Evolutionary conservation across 1,140 invertebrate genomes (phyloP).

Genomic region (Euwallacea fornicatus): DNA sequence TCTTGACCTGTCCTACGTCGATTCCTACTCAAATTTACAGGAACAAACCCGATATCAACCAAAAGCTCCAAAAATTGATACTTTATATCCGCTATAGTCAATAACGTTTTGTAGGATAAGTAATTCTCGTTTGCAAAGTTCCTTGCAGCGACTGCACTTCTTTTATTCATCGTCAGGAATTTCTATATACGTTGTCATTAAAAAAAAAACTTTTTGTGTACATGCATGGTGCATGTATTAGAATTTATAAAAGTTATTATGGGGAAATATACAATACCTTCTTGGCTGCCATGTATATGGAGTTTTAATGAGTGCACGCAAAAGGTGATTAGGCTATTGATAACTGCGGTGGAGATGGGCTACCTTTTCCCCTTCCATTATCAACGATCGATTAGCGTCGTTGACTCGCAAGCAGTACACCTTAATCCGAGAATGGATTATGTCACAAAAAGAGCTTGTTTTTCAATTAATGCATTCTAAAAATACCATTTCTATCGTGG

Average conservation of each 20-base stretch:
- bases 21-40: slow-evolving; percentile 58
- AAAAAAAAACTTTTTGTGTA: neutral
- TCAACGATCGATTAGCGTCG: no score
- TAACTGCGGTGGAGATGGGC: no score
- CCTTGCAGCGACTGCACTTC: slow-evolving; percentile 63
- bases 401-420: no score
- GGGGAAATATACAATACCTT: neutral
- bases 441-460: no score
- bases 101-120: slow-evolving; percentile 71
- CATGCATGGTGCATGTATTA: neutral
- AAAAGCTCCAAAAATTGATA: slow-evolving; percentile 81
- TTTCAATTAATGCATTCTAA: no score
- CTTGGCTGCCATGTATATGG: no score
- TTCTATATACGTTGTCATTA: no score
- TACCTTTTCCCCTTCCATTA: no score
- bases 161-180: slow-evolving; percentile 68
- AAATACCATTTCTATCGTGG: no score
- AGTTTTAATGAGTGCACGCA: no score
- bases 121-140: slow-evolving; percentile 74
- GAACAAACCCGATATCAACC: slow-evolving; percentile 77
- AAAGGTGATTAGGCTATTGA: no score
- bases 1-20: slow-evolving; percentile 64
- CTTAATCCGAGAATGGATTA: no score
- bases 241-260: neutral
- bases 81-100: slow-evolving; percentile 77